These are phyloP conservation scores for Scrobipalpa atriplicella DNA, from an alignment of 2,888 invertebrate species.

Conservation along the genomic window DNA sequence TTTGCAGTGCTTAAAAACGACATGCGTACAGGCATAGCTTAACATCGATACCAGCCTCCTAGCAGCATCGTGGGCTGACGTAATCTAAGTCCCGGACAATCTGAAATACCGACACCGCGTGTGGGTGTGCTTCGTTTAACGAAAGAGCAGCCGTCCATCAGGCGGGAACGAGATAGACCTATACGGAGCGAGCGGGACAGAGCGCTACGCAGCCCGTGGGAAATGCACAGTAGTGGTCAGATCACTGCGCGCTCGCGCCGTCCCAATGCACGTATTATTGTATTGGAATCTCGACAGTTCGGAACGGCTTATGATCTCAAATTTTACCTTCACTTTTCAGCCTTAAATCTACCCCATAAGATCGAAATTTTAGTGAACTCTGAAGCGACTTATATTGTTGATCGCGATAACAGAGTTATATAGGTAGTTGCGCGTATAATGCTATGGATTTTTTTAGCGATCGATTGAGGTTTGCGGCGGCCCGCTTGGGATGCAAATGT, in stretches of 20 bases:
- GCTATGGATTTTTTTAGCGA: constrained; percentile 79
- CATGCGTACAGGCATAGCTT: constrained; percentile 41
- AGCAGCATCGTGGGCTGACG: constrained; percentile 68
- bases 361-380: constrained; percentile 9
- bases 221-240: constrained; percentile 84
- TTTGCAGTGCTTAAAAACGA: constrained; percentile 38
- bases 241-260: constrained; percentile 81
- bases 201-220: constrained; percentile 76
- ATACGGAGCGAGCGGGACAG: constrained; percentile 58
- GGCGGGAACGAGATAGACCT: constrained; percentile 63
- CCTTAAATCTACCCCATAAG: constrained; percentile 18
- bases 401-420: constrained; percentile 46
- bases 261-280: constrained; percentile 82
- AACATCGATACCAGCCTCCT: constrained; percentile 58
- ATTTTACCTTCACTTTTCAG: constrained; percentile 35
- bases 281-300: constrained; percentile 67
- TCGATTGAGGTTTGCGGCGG: constrained; percentile 79
- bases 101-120: constrained; percentile 81
- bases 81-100: constrained; percentile 79
- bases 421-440: constrained; percentile 75
- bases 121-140: constrained; percentile 83
- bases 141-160: constrained; percentile 81
- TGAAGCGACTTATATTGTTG: constrained; percentile 33
- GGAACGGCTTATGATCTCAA: constrained; percentile 61
- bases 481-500: constrained; percentile 76